Evolutionary conservation across 2,888 invertebrate species (phyloP), one percentile per base, ranked within the genome.

Genomic region (Trachelus troglodyta): DNA sequence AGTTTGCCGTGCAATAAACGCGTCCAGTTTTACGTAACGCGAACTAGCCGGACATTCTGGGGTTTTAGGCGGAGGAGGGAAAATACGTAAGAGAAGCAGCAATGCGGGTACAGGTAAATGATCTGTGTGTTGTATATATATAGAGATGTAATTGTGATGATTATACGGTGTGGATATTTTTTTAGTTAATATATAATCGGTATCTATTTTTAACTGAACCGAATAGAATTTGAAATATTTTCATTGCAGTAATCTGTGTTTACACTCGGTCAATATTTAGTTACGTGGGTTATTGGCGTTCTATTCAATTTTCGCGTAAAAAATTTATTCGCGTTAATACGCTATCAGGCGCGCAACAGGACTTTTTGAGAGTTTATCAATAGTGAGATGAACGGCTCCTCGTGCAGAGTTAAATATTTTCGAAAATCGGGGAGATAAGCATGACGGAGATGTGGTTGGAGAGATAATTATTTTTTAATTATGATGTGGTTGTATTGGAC

Each of bases 1-100:
- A 90, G 89, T 90, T 90, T 86, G 88, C 89, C 85, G 87, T 90
- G 90, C 89, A 90, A 90, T 89, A 89, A 89, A 87, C 85, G 87
- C 88, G 87, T 86, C 87, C 77, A 83, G 80, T 77, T 90, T 91
- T 91, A 91, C 88, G 90, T 91, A 91, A 91, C 83, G 78, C 82
- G 23, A 23, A 9, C 56, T 9, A 2, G 56, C 56, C 56, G 56
- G 56, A 56, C 56, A 56, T 56, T 56, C 56, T 23, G 15, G 40
- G 4, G 6, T 6, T 40, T 40, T 9, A 15, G 56, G 2, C 23
- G 23, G 9, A 56, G 56, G 56, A 23, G 23, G 56, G 56, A 56
- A 56, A 56, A 56, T 23, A 9, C 23, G 23, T 9, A 9, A 56
- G 76, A 75, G 81, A 23, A 23, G 23, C 56, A 23, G 9, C 9